Conservation (phyloP, 2,888 invertebrate species). For the Dasypolia templi region DNA sequence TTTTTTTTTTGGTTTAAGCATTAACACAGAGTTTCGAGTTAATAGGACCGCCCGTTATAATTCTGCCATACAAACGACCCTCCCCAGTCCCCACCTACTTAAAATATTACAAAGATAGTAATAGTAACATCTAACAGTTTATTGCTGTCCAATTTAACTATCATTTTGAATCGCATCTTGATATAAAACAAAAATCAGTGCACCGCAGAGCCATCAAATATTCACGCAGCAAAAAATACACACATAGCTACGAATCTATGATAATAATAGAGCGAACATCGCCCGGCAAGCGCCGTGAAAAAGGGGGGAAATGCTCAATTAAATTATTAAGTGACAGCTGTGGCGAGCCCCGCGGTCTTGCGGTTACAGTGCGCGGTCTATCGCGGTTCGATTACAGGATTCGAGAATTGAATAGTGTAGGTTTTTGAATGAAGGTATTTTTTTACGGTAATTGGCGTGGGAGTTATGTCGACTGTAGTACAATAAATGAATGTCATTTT, state of each 20-base stretch:
- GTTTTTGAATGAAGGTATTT: constrained; percentile 18
- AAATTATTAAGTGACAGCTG: constrained; percentile 86
- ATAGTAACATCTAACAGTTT: not conserved
- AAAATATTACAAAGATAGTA: no score
- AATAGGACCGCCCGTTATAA: no score
- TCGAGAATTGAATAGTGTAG: constrained; percentile 9
- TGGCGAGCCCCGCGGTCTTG: constrained; percentile 64
- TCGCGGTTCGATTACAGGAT: constrained; percentile 65
- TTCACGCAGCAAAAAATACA: constrained; percentile 37
- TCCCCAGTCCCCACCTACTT: no score
- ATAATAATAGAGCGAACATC: constrained; percentile 49
- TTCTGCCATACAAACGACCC: no score
- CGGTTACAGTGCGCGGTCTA: constrained; percentile 49
- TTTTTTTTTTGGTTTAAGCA: no score
- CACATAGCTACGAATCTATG: constrained; percentile 28
- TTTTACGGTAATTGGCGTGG: constrained; percentile 6
- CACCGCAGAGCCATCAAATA: constrained; percentile 28
- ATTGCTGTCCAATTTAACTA: no score
- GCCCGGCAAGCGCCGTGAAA: constrained; percentile 69
- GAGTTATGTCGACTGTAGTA: not conserved
- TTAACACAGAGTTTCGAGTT: no score
- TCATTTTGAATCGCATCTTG: not conserved
- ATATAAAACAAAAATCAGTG: constrained; percentile 20
- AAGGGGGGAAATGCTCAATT: constrained; percentile 83
- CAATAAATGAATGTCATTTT: not conserved